Percentiles rank a stretch among this genome's conserved stretches.
Conservation (phyloP, 37 sponge, comb jelly and placozoan genomes). For the Halichondria panicea region DNA sequence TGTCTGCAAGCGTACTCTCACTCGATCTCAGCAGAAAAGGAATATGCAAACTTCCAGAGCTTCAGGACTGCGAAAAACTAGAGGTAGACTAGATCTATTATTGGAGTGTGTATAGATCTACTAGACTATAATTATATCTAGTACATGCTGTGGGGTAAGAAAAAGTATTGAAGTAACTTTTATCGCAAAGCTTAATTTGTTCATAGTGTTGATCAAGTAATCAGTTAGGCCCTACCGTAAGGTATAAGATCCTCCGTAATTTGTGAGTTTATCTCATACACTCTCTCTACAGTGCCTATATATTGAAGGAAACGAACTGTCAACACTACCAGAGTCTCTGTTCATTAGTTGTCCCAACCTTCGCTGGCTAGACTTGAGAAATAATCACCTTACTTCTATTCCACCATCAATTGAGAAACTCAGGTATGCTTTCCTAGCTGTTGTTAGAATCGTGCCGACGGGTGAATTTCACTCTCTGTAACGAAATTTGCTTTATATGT, state of each 20-base stretch:
- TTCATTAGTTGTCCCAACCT: slow-evolving; percentile 57
- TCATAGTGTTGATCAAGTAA: not conserved
- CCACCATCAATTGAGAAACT: slow-evolving; percentile 61
- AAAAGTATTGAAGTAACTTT: not conserved
- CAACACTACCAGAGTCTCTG: slow-evolving; percentile 58
- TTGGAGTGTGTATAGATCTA: not conserved
- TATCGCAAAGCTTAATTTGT: not conserved
- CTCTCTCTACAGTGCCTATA: slow-evolving; percentile 64
- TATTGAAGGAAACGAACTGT: slow-evolving; percentile 77
- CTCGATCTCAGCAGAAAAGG: slow-evolving; percentile 57
- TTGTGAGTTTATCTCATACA: no score
- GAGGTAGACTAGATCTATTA: slow-evolving; percentile 5
- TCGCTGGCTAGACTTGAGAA: slow-evolving; percentile 84
- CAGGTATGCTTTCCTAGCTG: slow-evolving; percentile 30
- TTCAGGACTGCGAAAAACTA: slow-evolving; percentile 26
- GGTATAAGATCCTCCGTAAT: no score
- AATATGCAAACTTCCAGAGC: slow-evolving; percentile 30
- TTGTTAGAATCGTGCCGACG: not conserved
- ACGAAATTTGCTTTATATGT: not conserved
- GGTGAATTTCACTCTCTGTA: not conserved
- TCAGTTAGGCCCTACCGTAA: no score
- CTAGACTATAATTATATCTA: not conserved
- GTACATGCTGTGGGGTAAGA: not conserved
- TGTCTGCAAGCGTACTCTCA: slow-evolving; percentile 30
- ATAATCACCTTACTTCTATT: slow-evolving; percentile 59